Percentiles rank a stretch among this genome's conserved stretches.
Evolutionary conservation across 2,888 invertebrate species (phyloP).

Genomic region (Pimpla rufipes): DNA sequence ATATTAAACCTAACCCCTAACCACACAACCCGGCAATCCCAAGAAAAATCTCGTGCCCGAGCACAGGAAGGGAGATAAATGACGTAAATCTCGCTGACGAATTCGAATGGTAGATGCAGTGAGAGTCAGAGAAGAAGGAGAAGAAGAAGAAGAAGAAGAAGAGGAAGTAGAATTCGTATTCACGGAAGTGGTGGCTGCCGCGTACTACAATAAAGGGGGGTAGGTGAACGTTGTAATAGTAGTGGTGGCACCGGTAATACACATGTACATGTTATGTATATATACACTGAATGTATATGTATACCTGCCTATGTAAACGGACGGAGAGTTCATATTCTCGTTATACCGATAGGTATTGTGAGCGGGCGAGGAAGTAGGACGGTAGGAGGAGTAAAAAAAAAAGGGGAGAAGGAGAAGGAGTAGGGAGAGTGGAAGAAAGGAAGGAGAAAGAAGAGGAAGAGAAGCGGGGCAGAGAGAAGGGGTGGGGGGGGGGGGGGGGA

Average conservation of each 20-base stretch:
- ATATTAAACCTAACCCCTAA: too few species aligned
- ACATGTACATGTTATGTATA: not conserved
- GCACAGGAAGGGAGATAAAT: too few species aligned
- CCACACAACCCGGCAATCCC: too few species aligned
- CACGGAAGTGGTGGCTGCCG: conserved; percentile 17
- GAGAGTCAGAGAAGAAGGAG: not conserved
- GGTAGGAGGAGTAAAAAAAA: conserved; percentile 50
- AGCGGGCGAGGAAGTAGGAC: conserved; percentile 76
- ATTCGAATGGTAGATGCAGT: conserved; percentile 25
- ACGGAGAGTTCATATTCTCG: conserved; percentile 61
- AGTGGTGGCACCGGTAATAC: conserved; percentile 26
- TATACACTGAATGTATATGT: not conserved
- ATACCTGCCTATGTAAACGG: conserved; percentile 49
- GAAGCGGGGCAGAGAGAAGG: conserved; percentile 63
- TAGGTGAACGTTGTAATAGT: not conserved
- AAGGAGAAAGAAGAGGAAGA: conserved; percentile 49
- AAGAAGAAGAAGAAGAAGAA: not conserved
- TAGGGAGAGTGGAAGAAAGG: conserved; percentile 42
- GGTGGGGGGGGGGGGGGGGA: conserved; percentile 33
- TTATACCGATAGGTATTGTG: conserved; percentile 68
- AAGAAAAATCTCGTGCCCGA: too few species aligned
- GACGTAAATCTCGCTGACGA: conserved; percentile 48
- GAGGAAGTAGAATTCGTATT: not conserved
- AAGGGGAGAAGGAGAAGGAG: conserved; percentile 48
- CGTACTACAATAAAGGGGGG: conserved; percentile 8